phyloP scores from a whole-genome alignment of 2,888 invertebrate species.

The Latheticus oryzae region DNA sequence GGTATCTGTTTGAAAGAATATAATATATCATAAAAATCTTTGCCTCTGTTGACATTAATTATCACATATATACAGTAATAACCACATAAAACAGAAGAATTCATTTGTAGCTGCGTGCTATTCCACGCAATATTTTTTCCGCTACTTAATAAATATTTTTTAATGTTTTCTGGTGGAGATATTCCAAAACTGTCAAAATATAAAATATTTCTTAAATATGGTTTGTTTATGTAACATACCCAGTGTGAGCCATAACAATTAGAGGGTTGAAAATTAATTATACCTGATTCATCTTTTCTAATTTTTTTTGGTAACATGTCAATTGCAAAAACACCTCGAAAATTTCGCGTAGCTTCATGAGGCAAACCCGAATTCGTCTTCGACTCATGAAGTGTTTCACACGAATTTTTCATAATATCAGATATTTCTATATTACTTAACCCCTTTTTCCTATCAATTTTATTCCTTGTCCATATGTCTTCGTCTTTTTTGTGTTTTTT shows the following conservation, averaged over 20 bases:
- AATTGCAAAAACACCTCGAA: slow-evolving; percentile 2
- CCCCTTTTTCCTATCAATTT: slow-evolving; percentile 1
- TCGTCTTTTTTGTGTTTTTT: slow-evolving; percentile 2
- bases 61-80: slow-evolving; percentile 14
- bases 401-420: slow-evolving; percentile 2
- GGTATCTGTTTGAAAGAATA: slow-evolving; percentile 32
- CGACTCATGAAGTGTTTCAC: slow-evolving; percentile 3
- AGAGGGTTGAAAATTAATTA: slow-evolving; percentile 2
- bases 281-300: slow-evolving; percentile 2
- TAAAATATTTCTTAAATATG: slow-evolving; percentile 2
- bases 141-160: slow-evolving; percentile 6
- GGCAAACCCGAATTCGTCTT: slow-evolving; percentile 3
- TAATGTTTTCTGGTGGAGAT: slow-evolving; percentile 2
- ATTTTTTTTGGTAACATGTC: slow-evolving; percentile 2
- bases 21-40: slow-evolving; percentile 27
- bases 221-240: slow-evolving; percentile 2
- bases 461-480: slow-evolving; percentile 2
- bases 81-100: slow-evolving; percentile 11
- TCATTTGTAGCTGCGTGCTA: slow-evolving; percentile 8
- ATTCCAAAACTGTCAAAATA: slow-evolving; percentile 2
- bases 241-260: slow-evolving; percentile 3
- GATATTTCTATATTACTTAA: slow-evolving; percentile 1
- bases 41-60: slow-evolving; percentile 23
- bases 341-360: slow-evolving; percentile 3
- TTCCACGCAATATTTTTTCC: slow-evolving; percentile 9